Evolutionary conservation across 1,140 invertebrate species (phyloP).

Genomic region (Diprion similis): DNA sequence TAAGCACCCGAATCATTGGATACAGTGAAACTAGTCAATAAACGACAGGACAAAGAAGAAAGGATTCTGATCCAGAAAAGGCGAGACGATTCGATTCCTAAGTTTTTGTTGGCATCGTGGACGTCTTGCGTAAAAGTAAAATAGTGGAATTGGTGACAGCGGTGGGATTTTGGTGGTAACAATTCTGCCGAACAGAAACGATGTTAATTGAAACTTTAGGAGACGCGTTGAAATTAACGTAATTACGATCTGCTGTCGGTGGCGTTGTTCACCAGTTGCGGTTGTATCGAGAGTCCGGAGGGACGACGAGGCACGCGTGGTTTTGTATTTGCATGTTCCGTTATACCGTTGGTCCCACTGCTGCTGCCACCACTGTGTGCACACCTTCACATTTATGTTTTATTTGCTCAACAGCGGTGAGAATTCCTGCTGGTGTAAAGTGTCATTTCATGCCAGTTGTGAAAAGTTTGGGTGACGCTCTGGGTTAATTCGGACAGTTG

Average conservation of each 20-base stretch:
- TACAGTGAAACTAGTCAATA: no score
- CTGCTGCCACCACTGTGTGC: background rate
- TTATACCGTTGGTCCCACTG: background rate
- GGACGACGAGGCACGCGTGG: background rate
- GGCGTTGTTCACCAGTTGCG: slow-evolving; percentile 2
- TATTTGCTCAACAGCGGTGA: background rate
- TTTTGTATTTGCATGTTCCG: slow-evolving; percentile 5
- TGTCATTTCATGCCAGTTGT: background rate
- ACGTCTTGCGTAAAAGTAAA: no score
- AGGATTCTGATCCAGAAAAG: no score
- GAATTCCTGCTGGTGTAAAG: background rate
- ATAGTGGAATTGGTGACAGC: no score
- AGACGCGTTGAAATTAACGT: background rate
- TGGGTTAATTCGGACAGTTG: no score
- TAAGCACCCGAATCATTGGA: no score
- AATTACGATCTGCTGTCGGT: background rate
- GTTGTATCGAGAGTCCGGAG: background rate
- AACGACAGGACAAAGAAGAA: no score
- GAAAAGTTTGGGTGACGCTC: no score
- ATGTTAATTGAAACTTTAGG: slow-evolving; percentile 5
- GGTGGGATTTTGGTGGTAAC: background rate
- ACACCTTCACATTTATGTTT: background rate
- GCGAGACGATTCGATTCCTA: no score
- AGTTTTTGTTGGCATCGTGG: no score
- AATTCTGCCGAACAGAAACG: slow-evolving; percentile 3